A percentile compares a stretch with the other conserved stretches of the same genome.
Evolutionary conservation across 2,888 invertebrate species (phyloP).

Genomic region (Prosapia bicincta): DNA sequence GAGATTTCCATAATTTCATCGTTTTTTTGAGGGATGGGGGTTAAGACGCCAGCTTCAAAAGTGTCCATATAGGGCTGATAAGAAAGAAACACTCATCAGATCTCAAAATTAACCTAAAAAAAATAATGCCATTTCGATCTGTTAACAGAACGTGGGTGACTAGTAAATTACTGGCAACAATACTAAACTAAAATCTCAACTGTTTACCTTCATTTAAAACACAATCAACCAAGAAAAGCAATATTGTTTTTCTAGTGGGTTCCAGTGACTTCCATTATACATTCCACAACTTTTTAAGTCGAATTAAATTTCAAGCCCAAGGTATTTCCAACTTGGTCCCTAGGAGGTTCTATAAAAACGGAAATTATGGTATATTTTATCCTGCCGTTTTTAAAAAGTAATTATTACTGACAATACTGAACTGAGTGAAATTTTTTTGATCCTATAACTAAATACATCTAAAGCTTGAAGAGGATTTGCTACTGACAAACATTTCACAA

Average conservation of each 20-base stretch:
- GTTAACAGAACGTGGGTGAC: slow-evolving; percentile 21
- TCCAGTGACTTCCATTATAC: neutral
- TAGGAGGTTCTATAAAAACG: neutral
- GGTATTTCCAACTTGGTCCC: neutral
- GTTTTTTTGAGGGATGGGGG: neutral
- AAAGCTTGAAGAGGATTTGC: neutral
- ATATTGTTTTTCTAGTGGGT: neutral
- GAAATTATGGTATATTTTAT: neutral
- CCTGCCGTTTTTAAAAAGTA: no score
- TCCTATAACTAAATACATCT: neutral
- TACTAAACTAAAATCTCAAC: neutral
- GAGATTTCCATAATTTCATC: neutral
- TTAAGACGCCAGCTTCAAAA: neutral
- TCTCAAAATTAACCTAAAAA: neutral
- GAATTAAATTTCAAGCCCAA: neutral
- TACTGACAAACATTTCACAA: neutral
- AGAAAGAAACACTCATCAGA: no score
- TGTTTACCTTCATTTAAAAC: neutral
- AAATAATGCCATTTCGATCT: neutral
- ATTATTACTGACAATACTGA: neutral
- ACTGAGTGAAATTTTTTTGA: neutral
- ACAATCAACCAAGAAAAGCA: neutral
- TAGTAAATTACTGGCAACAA: slow-evolving; percentile 22
- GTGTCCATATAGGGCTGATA: neutral
- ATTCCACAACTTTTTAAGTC: neutral